phyloP scores from a whole-genome alignment of 2,113 vertebrate genomes.

The Malurus cyaneus region DNA sequence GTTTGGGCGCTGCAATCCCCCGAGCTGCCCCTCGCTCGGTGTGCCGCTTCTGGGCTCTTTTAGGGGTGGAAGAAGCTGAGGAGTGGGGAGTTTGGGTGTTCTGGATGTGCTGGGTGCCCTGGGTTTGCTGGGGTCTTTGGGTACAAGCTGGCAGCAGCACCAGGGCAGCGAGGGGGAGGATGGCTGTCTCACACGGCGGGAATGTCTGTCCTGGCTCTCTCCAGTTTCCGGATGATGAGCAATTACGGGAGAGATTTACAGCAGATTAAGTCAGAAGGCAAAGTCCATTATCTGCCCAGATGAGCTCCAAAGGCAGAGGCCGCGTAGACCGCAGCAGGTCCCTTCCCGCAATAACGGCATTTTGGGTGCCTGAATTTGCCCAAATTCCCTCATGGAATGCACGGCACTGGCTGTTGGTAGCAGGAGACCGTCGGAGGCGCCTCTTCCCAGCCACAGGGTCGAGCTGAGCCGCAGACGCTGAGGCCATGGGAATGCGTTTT shows the following conservation, averaged over 20 bases:
- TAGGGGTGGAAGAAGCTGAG: not conserved
- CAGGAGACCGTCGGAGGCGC: not conserved
- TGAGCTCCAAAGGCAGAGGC: not conserved
- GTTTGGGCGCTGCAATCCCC: not conserved
- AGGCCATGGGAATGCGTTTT: not conserved
- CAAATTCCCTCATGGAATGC: fast-evolving
- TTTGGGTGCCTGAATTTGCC: not conserved
- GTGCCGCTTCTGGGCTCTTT: not conserved
- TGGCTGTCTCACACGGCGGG: not conserved
- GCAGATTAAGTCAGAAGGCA: conserved; percentile 43
- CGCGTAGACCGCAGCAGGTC: fast-evolving
- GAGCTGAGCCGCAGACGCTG: not conserved
- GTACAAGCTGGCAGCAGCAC: not conserved
- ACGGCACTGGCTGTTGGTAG: fast-evolving
- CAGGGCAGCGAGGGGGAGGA: not conserved
- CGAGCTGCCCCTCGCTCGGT: not conserved
- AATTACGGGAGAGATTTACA: conserved; percentile 32
- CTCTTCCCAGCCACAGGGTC: not conserved
- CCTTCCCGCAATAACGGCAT: not conserved
- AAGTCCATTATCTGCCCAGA: conserved; percentile 40
- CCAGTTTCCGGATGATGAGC: not conserved
- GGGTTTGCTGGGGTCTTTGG: not conserved
- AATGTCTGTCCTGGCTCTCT: not conserved
- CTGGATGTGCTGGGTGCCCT: not conserved
- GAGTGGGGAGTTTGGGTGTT: not conserved